A percentile compares a stretch with the other conserved stretches of the same genome.
Evolutionary conservation across 2,113 vertebrate species (phyloP).

Genomic region (Columba janthina): DNA sequence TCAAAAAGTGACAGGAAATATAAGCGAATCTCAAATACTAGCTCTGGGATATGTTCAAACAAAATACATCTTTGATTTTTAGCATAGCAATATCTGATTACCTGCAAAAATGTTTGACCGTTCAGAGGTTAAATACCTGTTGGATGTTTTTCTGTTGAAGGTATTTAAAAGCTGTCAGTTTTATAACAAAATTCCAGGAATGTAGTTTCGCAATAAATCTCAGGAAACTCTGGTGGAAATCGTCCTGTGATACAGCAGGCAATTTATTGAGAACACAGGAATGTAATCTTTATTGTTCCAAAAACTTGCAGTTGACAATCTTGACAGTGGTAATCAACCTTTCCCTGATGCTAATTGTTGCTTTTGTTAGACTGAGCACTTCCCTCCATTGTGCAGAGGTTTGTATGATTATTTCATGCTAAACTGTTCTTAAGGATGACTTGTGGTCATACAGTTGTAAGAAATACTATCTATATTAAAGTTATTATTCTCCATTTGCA

Average conservation of each 20-base stretch:
- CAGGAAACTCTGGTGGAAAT: background rate
- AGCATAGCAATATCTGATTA: background rate
- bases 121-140: background rate
- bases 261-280: background rate
- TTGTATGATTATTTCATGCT: background rate
- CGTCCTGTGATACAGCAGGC: background rate
- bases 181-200: background rate
- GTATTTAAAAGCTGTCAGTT: background rate
- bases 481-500: background rate
- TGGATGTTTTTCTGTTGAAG: background rate
- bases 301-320: background rate
- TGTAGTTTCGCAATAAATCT: background rate
- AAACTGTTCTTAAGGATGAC: background rate
- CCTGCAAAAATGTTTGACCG: background rate
- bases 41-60: background rate
- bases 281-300: background rate
- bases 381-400: background rate
- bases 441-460: background rate
- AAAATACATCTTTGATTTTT: conserved; percentile 12
- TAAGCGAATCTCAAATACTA: background rate
- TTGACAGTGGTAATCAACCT: background rate
- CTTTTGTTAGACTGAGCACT: background rate
- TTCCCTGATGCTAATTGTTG: background rate
- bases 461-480: background rate
- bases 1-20: conserved; percentile 13